Percentiles rank a stretch among this genome's conserved stretches.
These are phyloP conservation scores for Arenaria interpres DNA, from an alignment of 2,113 vertebrate species.

Conservation along the genomic window DNA sequence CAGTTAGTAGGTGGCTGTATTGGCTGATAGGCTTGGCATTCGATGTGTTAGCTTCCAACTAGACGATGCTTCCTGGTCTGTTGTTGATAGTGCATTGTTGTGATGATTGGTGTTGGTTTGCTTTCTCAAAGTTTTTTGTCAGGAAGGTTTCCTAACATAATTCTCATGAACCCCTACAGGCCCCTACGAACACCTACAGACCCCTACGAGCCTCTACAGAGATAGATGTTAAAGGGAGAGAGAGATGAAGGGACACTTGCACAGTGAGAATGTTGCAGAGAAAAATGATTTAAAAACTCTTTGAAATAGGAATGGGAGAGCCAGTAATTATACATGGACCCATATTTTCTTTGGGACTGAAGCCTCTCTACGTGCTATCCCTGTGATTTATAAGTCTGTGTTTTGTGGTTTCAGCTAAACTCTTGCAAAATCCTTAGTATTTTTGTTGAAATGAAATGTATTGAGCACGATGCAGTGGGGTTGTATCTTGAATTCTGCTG, in stretches of 20 bases:
- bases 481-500: background rate
- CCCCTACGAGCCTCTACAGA: no score
- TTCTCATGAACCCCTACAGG: no score
- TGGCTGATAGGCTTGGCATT: background rate
- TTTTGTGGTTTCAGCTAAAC: background rate
- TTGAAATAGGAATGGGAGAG: background rate
- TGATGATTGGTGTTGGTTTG: background rate
- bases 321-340: background rate
- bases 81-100: background rate
- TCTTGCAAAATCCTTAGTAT: background rate
- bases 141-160: background rate
- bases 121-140: background rate
- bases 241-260: background rate
- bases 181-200: no score
- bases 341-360: background rate
- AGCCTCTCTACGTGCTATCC: background rate
- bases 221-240: background rate
- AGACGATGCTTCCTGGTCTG: background rate
- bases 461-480: background rate
- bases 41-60: background rate
- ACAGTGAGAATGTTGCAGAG: background rate
- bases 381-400: background rate
- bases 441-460: background rate
- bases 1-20: background rate
- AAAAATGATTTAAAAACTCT: background rate